phyloP scores from a whole-genome alignment of 2,113 vertebrate genomes.

The Anhinga anhinga region DNA sequence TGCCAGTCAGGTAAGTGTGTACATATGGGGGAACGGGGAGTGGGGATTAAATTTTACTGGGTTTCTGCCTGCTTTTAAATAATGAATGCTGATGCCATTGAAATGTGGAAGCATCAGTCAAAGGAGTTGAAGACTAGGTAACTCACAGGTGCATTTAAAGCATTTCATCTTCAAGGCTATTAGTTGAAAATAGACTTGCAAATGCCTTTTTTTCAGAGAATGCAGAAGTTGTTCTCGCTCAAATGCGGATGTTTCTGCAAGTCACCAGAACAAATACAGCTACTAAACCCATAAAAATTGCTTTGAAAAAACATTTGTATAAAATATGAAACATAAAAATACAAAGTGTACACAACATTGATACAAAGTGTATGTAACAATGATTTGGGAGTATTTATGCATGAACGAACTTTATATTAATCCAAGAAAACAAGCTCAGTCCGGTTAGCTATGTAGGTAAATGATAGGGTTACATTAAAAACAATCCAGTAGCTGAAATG shows the following conservation, averaged over 20 bases:
- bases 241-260: background rate
- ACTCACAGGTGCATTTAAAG: background rate
- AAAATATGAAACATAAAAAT: background rate
- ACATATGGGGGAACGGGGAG: fast-evolving
- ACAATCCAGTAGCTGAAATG: background rate
- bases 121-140: background rate
- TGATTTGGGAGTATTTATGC: background rate
- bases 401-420: background rate
- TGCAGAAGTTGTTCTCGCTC: background rate
- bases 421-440: background rate
- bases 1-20: conserved; percentile 87
- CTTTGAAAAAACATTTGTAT: background rate
- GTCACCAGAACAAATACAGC: background rate
- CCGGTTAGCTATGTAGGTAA: background rate
- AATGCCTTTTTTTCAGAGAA: background rate
- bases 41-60: fast-evolving
- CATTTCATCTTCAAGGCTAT: fast-evolving
- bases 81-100: background rate
- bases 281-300: background rate
- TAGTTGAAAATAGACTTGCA: background rate
- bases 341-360: background rate
- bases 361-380: background rate
- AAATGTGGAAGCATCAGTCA: background rate
- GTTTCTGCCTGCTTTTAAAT: background rate
- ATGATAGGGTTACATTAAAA: background rate